Conservation (phyloP, 2,113 vertebrate species). For the Gallinago media region DNA sequence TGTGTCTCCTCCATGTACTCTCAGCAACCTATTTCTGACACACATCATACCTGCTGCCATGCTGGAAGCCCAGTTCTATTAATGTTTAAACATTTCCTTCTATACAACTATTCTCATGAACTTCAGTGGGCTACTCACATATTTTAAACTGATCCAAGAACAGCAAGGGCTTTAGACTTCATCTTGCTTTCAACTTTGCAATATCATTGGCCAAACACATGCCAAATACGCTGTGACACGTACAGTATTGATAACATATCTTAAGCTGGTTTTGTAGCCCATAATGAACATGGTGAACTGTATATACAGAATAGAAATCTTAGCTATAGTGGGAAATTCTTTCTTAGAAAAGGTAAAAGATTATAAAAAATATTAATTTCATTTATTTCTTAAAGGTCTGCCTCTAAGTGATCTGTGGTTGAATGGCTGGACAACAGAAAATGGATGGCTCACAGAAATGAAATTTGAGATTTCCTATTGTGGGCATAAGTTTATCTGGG, state of each 20-base stretch:
- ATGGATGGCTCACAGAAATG: background rate
- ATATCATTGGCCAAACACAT: background rate
- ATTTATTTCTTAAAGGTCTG: background rate
- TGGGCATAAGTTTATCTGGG: background rate
- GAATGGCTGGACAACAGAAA: background rate
- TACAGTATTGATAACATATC: background rate
- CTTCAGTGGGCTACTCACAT: background rate
- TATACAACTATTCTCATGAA: background rate
- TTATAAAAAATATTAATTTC: background rate
- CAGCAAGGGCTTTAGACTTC: background rate
- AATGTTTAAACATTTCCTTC: background rate
- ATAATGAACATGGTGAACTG: background rate
- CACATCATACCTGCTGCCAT: background rate
- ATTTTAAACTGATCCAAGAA: background rate
- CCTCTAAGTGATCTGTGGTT: background rate
- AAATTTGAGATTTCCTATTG: background rate
- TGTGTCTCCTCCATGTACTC: background rate
- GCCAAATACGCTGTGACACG: background rate
- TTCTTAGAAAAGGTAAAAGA: background rate
- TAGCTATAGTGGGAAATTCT: background rate
- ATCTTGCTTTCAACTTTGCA: background rate
- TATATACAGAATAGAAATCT: background rate
- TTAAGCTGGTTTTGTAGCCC: background rate
- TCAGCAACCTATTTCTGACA: background rate
- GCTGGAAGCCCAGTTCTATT: background rate